A percentile compares a stretch with the other conserved stretches of the same genome.
Conservation (phyloP, 2,113 vertebrate genomes). For the Sciurus niger region DNA sequence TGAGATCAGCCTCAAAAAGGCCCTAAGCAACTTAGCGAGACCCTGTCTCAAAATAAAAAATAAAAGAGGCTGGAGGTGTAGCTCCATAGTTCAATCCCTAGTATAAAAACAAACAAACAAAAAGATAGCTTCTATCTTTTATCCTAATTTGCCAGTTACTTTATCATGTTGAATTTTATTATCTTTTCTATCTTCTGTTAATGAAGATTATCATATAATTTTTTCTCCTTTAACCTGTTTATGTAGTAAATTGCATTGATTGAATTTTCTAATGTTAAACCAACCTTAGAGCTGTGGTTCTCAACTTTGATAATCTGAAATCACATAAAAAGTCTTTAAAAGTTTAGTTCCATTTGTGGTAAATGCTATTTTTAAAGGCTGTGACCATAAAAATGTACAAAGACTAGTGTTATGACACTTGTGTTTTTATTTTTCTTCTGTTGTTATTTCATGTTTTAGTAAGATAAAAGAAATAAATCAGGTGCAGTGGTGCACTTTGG, state of each 20-base stretch:
- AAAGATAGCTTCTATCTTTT: too few relatives aligned
- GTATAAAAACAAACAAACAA: too few relatives aligned
- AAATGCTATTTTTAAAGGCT: slow-evolving; percentile 41
- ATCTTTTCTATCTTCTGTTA: neutral
- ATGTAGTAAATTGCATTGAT: neutral
- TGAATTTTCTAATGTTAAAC: slow-evolving; percentile 54
- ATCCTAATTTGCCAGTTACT: slow-evolving; percentile 12
- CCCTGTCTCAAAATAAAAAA: too few relatives aligned
- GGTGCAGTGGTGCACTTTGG: too few relatives aligned
- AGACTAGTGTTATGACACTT: neutral
- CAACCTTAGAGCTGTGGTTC: neutral
- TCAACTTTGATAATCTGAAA: slow-evolving; percentile 20
- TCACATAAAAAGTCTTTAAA: neutral
- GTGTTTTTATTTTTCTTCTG: neutral
- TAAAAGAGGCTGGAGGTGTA: too few relatives aligned
- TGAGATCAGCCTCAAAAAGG: too few relatives aligned
- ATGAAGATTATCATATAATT: neutral
- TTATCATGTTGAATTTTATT: slow-evolving; percentile 22
- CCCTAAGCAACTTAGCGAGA: too few relatives aligned
- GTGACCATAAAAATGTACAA: slow-evolving; percentile 32
- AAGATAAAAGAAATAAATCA: slow-evolving; percentile 11
- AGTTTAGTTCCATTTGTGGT: neutral
- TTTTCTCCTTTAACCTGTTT: slow-evolving; percentile 9
- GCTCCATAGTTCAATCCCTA: too few relatives aligned
- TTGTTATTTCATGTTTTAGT: slow-evolving; percentile 21